A percentile compares a stretch with the other conserved stretches of the same genome.
Evolutionary conservation across 92 coral and sea anemone genomes (phyloP).

Genomic region (Pocillopora meandrina): DNA sequence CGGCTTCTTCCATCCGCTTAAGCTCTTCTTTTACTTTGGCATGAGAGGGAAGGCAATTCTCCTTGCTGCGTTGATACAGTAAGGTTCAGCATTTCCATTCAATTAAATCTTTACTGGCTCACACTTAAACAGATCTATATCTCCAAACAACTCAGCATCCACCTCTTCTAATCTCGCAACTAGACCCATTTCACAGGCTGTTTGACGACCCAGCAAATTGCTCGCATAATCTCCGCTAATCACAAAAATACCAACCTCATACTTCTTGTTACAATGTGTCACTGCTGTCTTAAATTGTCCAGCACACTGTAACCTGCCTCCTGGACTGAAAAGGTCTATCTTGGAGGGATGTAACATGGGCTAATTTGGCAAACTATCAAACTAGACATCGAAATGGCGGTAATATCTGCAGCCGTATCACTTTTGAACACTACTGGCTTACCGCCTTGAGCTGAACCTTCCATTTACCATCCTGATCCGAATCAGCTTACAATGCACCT

Average conservation of each 20-base stretch:
- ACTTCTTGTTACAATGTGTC: constrained; percentile 9
- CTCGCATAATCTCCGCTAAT: background rate
- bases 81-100: too few relatives aligned
- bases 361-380: constrained; percentile 2
- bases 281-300: background rate
- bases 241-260: background rate
- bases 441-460: background rate
- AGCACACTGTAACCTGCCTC: constrained; percentile 1
- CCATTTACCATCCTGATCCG: background rate
- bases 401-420: too few relatives aligned
- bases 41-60: constrained; percentile 13
- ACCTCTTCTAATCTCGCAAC: too few relatives aligned
- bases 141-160: background rate
- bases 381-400: background rate
- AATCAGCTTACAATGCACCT: constrained; percentile 2
- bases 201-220: background rate
- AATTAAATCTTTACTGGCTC: background rate
- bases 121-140: background rate
- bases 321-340: background rate
- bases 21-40: constrained; percentile 9
- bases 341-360: background rate
- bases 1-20: constrained; percentile 20
- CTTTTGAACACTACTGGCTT: too few relatives aligned
- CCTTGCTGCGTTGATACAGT: too few relatives aligned
- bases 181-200: constrained; percentile 5